A percentile compares a stretch with the other conserved stretches of the same genome.
Conservation (phyloP, 2,113 vertebrate species). For the Diadophis punctatus region DNA sequence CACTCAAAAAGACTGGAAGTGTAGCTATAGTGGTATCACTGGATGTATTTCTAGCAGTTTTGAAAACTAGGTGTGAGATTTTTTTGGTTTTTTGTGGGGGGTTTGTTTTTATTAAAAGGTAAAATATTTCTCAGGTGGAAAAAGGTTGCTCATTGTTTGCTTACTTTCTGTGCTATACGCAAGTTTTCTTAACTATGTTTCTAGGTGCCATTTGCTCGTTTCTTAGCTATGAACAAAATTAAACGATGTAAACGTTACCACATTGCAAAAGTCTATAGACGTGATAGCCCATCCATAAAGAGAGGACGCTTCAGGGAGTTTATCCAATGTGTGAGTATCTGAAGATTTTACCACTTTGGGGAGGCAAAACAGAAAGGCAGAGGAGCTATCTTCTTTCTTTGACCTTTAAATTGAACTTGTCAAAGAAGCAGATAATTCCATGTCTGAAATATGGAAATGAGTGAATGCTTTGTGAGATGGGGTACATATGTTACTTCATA, state of each 20-base stretch:
- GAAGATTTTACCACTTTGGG: rapidly evolving
- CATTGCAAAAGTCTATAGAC: slow-evolving; percentile 91
- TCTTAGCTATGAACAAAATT: slow-evolving; percentile 95
- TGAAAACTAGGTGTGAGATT: background rate
- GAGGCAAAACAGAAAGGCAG: background rate
- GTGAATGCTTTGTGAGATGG: background rate
- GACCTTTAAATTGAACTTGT: background rate
- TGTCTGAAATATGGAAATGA: background rate
- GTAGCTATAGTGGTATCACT: background rate
- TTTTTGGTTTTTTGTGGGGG: background rate
- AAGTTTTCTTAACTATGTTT: slow-evolving; percentile 69
- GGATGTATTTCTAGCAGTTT: background rate
- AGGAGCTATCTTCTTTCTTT: background rate
- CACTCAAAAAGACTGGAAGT: background rate
- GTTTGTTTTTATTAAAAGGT: background rate
- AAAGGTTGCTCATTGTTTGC: background rate
- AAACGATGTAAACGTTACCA: slow-evolving; percentile 96
- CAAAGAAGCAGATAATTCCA: background rate
- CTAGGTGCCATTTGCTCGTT: slow-evolving; percentile 95
- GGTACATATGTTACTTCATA: background rate
- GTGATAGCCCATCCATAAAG: slow-evolving; percentile 88
- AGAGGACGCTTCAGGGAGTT: slow-evolving; percentile 91
- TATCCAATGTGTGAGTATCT: slow-evolving; percentile 90
- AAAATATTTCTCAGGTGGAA: background rate
- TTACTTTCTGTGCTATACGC: background rate